Evolutionary conservation across 2,888 invertebrate genomes (phyloP).

Genomic region (Blastobasis adustella): DNA sequence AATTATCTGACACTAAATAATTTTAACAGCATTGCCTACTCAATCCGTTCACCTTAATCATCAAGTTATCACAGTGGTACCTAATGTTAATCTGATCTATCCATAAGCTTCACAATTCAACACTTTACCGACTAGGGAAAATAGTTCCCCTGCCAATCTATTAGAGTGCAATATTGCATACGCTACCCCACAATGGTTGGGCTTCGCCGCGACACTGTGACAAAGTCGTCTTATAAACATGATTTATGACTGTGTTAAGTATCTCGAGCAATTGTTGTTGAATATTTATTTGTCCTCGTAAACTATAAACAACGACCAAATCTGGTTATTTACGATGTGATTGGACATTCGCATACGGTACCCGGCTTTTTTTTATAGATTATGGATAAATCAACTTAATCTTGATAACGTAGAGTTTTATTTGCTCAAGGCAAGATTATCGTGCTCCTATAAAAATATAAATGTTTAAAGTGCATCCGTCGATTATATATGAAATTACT

Average conservation of each 20-base stretch:
- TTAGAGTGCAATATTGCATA: conserved; percentile 43
- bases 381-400: not conserved
- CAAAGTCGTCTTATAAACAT: conserved; percentile 71
- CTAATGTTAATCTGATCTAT: too few species aligned
- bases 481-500: too few species aligned
- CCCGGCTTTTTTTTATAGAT: conserved; percentile 31
- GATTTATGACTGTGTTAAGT: conserved; percentile 71
- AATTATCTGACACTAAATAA: conserved; percentile 17
- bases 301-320: conserved; percentile 71
- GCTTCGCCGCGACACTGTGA: conserved; percentile 61
- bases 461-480: too few species aligned
- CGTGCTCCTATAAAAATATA: too few species aligned
- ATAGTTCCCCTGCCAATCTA: not conserved
- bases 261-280: conserved; percentile 68
- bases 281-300: conserved; percentile 71
- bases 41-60: conserved; percentile 30
- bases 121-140: too few species aligned
- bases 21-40: conserved; percentile 22
- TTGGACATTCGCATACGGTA: conserved; percentile 58
- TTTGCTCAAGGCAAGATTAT: too few species aligned
- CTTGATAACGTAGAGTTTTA: too few species aligned
- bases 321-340: conserved; percentile 71
- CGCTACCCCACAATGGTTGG: conserved; percentile 19
- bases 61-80: conserved; percentile 24
- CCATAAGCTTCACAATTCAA: too few species aligned